Evolutionary conservation across 2,888 invertebrate genomes (phyloP).

Genomic region (Antheraea yamamai): DNA sequence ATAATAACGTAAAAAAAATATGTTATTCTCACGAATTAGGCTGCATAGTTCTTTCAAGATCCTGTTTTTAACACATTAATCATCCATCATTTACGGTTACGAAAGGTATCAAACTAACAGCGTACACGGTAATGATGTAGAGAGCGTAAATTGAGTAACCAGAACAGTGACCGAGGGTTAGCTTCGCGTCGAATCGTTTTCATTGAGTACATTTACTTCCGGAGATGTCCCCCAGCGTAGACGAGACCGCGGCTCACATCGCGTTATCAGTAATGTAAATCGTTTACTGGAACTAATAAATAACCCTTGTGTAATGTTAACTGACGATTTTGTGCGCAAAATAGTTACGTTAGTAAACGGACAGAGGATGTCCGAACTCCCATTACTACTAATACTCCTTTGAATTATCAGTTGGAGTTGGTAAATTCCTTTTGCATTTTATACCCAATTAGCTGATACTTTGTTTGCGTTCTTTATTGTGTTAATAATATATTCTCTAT

Average conservation of each 20-base stretch:
- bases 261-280: slow-evolving; percentile 17
- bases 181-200: slow-evolving; percentile 68
- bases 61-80: neutral
- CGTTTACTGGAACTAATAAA: slow-evolving; percentile 16
- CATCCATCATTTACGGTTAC: slow-evolving; percentile 3
- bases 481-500: too few relatives aligned
- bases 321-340: neutral
- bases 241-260: slow-evolving; percentile 30
- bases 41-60: neutral
- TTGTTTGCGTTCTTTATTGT: too few relatives aligned
- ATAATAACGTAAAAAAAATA: neutral
- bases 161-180: slow-evolving; percentile 77
- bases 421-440: too few relatives aligned
- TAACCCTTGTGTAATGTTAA: slow-evolving; percentile 1
- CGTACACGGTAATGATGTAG: slow-evolving; percentile 11
- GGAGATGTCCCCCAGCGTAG: slow-evolving; percentile 71
- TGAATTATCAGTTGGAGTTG: too few relatives aligned
- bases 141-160: slow-evolving; percentile 52
- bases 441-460: too few relatives aligned
- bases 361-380: too few relatives aligned
- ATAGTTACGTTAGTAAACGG: neutral
- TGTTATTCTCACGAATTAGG: neutral
- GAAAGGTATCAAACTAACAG: slow-evolving; percentile 2
- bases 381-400: too few relatives aligned
- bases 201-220: slow-evolving; percentile 73